phyloP scores from a whole-genome alignment of 2,888 invertebrate species.

The Timandra comae region DNA sequence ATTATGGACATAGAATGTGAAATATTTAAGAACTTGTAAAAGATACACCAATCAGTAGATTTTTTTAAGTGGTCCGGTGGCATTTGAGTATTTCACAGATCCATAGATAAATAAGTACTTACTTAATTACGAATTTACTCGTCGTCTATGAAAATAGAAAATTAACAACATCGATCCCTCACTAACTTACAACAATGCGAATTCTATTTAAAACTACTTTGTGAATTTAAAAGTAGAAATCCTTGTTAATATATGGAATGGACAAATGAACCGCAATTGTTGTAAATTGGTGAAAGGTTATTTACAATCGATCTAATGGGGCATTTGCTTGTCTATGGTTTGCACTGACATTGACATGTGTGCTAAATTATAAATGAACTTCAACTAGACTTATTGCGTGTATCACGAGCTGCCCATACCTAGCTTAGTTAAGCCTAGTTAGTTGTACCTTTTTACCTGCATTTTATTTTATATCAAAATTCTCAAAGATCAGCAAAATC shows the following conservation, averaged over 20 bases:
- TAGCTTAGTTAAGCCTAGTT: too few species aligned
- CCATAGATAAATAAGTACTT: neutral
- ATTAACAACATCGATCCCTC: neutral
- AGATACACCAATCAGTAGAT: too few species aligned
- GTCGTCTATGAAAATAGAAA: neutral
- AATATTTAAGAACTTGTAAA: too few species aligned
- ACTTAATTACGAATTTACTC: constrained; percentile 5
- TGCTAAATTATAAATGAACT: constrained; percentile 38
- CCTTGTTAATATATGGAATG: too few species aligned
- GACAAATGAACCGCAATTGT: too few species aligned
- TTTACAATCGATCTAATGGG: constrained; percentile 3
- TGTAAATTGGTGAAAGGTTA: too few species aligned
- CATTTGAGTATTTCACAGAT: too few species aligned
- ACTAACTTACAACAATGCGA: neutral
- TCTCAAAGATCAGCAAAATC: too few species aligned
- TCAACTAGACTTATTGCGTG: constrained; percentile 5
- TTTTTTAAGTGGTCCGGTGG: too few species aligned
- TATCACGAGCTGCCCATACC: constrained; percentile 15
- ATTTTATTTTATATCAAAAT: too few species aligned
- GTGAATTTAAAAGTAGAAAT: neutral
- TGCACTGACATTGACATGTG: constrained; percentile 24
- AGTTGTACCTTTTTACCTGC: too few species aligned
- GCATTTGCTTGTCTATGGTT: constrained; percentile 17
- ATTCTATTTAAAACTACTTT: neutral
- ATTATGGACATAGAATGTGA: too few species aligned